phyloP scores from a whole-genome alignment of 2,888 invertebrate genomes.

The Capitulum mitella region DNA sequence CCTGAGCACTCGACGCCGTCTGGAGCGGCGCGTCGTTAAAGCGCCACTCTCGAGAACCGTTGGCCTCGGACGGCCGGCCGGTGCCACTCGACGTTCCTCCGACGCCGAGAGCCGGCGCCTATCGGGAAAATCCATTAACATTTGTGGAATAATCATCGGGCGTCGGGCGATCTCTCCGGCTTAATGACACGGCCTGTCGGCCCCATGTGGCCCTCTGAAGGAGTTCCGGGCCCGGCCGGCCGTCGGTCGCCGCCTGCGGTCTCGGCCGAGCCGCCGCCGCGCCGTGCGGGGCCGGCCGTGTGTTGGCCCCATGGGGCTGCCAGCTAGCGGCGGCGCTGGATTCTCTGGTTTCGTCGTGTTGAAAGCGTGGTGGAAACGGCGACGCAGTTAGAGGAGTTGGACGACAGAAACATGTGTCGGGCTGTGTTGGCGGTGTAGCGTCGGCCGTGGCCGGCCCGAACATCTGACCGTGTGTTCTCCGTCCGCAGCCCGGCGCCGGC shows the following conservation, averaged over 20 bases:
- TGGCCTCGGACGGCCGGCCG: background rate
- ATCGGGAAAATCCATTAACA: background rate
- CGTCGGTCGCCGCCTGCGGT: too few relatives aligned
- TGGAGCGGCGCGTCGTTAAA: background rate
- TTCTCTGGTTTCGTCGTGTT: too few relatives aligned
- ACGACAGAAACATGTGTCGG: too few relatives aligned
- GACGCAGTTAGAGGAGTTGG: too few relatives aligned
- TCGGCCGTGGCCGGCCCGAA: background rate
- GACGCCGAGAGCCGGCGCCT: background rate
- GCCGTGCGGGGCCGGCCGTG: background rate
- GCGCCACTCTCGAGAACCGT: background rate
- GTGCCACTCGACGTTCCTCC: background rate
- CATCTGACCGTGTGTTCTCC: background rate
- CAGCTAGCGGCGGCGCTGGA: too few relatives aligned
- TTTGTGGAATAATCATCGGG: constrained; percentile 7
- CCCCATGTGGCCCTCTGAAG: background rate
- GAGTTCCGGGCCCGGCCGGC: background rate
- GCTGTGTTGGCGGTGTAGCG: background rate
- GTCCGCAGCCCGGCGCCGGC: background rate
- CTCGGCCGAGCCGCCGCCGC: too few relatives aligned
- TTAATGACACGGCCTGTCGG: background rate
- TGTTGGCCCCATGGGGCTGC: too few relatives aligned
- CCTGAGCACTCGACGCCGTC: background rate
- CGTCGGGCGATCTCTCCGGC: background rate
- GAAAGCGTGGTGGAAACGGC: too few relatives aligned